Evolutionary conservation across 2,888 invertebrate species (phyloP).

Genomic region (Drosophila barbarae): DNA sequence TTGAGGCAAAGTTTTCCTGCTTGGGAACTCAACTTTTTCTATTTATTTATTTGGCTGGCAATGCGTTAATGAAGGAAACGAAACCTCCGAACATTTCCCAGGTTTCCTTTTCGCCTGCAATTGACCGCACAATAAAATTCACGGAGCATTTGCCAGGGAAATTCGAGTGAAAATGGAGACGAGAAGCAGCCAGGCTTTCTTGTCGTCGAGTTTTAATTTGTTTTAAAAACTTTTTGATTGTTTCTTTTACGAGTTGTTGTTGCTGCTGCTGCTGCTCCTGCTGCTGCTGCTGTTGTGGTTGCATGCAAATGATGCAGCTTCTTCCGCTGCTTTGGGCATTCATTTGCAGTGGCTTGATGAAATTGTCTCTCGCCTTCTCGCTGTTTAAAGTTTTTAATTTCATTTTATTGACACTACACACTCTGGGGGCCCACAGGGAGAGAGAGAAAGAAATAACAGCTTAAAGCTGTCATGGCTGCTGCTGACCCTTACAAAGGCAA

Average conservation of each 20-base stretch:
- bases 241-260: slow-evolving; percentile 46
- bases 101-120: slow-evolving; percentile 44
- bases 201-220: slow-evolving; percentile 72
- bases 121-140: slow-evolving; percentile 69
- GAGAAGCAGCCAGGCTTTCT: slow-evolving; percentile 10
- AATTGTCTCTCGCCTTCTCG: slow-evolving; percentile 53
- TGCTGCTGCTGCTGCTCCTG: slow-evolving; percentile 8
- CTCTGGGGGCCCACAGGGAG: background rate
- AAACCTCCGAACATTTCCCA: background rate
- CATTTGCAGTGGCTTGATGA: slow-evolving; percentile 70
- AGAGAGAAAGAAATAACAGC: slow-evolving; percentile 25
- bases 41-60: slow-evolving; percentile 9
- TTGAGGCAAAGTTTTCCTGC: slow-evolving; percentile 1
- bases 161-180: slow-evolving; percentile 1
- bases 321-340: slow-evolving; percentile 51
- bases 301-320: slow-evolving; percentile 60
- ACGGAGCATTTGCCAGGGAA: slow-evolving; percentile 20
- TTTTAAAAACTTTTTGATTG: slow-evolving; percentile 75
- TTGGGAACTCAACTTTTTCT: background rate
- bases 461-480: slow-evolving; percentile 26
- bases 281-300: slow-evolving; percentile 19
- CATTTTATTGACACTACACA: slow-evolving; percentile 65
- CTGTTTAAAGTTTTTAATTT: slow-evolving; percentile 72
- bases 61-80: slow-evolving; percentile 13
- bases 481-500: slow-evolving; percentile 47